Conservation (phyloP, 2,113 vertebrate species). For the Python bivittatus region DNA sequence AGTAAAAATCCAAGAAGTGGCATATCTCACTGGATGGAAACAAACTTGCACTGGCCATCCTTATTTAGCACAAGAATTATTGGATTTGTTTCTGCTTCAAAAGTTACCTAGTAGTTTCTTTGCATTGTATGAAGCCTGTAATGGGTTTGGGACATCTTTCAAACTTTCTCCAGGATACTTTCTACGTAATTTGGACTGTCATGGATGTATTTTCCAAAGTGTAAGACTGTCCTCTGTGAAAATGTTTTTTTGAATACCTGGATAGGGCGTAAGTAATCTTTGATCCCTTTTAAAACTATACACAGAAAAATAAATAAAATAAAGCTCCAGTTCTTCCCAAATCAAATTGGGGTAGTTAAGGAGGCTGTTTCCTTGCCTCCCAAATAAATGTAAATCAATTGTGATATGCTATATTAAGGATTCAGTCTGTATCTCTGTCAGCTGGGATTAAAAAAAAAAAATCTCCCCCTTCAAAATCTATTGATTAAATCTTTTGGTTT, state of each 20-base stretch:
- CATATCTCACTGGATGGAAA: slow-evolving; percentile 69
- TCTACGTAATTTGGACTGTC: neutral
- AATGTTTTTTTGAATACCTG: neutral
- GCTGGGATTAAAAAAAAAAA: neutral
- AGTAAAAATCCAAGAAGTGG: slow-evolving; percentile 70
- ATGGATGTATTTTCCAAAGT: neutral
- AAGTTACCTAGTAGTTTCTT: neutral
- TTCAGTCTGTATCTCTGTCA: neutral
- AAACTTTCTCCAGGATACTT: neutral
- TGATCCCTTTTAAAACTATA: neutral
- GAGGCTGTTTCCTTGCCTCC: neutral
- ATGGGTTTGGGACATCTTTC: neutral
- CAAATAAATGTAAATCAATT: neutral
- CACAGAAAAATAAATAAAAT: neutral
- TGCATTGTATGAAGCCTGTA: neutral
- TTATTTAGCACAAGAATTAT: neutral
- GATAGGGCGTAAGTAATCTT: neutral
- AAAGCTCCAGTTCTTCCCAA: neutral
- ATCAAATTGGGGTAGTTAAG: neutral
- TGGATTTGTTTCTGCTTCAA: neutral
- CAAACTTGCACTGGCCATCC: neutral
- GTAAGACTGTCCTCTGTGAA: neutral
- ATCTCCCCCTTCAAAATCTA: neutral
- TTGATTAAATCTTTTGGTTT: neutral
- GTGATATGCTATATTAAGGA: neutral